These are phyloP conservation scores for Nematostella vectensis DNA, from an alignment of 92 coral and sea anemone genomes.

Conservation along the genomic window DNA sequence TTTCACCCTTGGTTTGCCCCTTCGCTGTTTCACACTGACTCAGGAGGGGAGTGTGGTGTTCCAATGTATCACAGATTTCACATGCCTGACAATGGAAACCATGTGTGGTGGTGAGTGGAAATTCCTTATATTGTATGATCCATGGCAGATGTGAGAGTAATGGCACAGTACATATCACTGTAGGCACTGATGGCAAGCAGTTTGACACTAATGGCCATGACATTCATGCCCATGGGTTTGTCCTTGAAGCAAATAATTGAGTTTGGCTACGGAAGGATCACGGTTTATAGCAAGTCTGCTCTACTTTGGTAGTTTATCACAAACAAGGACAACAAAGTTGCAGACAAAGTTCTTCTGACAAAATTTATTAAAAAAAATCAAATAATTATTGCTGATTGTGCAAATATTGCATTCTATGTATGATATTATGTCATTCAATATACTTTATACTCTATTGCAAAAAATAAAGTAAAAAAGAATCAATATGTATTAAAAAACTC, in stretches of 20 bases:
- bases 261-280: slow-evolving; percentile 84
- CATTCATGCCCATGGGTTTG: slow-evolving; percentile 75
- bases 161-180: slow-evolving; percentile 76
- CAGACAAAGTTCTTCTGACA: slow-evolving; percentile 63
- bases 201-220: slow-evolving; percentile 38
- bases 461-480: too few species aligned
- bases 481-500: too few species aligned
- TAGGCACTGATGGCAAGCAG: slow-evolving; percentile 86
- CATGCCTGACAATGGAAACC: slow-evolving; percentile 93
- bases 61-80: slow-evolving; percentile 95
- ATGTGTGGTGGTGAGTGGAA: slow-evolving; percentile 84
- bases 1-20: slow-evolving; percentile 98
- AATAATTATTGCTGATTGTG: not conserved
- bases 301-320: slow-evolving; percentile 83
- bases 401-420: too few species aligned
- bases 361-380: slow-evolving; percentile 10
- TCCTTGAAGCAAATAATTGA: slow-evolving; percentile 66
- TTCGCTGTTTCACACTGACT: slow-evolving; percentile 60
- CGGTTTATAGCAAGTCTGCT: slow-evolving; percentile 56
- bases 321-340: slow-evolving; percentile 53
- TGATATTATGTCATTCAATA: too few species aligned
- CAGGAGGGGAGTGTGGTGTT: slow-evolving; percentile 98
- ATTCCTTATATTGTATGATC: too few species aligned
- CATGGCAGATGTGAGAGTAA: not conserved
- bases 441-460: too few species aligned